Percentiles rank a stretch among this genome's conserved stretches.
Conservation (phyloP, 2,888 invertebrate genomes). For the Muscina levida region DNA sequence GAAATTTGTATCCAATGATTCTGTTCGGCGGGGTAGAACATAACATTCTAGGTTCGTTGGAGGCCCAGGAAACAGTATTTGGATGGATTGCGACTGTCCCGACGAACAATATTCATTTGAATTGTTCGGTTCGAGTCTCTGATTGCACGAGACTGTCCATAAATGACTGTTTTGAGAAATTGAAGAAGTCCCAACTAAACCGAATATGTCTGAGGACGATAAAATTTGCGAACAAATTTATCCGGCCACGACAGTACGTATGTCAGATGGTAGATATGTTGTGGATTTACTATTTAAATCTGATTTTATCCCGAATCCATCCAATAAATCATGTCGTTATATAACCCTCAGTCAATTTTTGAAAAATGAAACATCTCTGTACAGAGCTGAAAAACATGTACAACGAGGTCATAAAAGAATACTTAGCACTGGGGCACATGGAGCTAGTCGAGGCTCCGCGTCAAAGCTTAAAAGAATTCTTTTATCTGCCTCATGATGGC, state of each 20-base stretch:
- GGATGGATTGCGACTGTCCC: conserved; percentile 1
- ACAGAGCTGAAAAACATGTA: neutral
- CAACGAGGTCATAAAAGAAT: conserved; percentile 25
- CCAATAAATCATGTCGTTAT: neutral
- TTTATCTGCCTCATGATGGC: conserved; percentile 2
- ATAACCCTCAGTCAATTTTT: conserved; percentile 3
- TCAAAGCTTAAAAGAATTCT: neutral
- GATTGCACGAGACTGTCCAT: conserved; percentile 13
- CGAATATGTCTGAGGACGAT: conserved; percentile 19
- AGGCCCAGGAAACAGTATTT: neutral
- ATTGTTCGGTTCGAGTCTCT: neutral
- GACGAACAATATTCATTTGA: conserved; percentile 17
- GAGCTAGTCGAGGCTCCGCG: neutral
- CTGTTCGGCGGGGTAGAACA: conserved; percentile 3
- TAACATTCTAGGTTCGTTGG: neutral
- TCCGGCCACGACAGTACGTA: neutral
- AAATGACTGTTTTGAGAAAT: conserved; percentile 34
- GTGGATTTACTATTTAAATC: conserved; percentile 11
- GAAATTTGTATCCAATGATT: conserved; percentile 19
- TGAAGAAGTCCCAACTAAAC: conserved; percentile 22
- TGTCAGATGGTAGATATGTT: neutral
- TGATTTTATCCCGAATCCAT: neutral
- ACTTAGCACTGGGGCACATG: conserved; percentile 22
- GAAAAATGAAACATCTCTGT: conserved; percentile 17
- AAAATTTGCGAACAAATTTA: conserved; percentile 40